These are phyloP conservation scores for Rattus norvegicus DNA, from an alignment of 2,113 vertebrate species.

Conservation along the genomic window DNA sequence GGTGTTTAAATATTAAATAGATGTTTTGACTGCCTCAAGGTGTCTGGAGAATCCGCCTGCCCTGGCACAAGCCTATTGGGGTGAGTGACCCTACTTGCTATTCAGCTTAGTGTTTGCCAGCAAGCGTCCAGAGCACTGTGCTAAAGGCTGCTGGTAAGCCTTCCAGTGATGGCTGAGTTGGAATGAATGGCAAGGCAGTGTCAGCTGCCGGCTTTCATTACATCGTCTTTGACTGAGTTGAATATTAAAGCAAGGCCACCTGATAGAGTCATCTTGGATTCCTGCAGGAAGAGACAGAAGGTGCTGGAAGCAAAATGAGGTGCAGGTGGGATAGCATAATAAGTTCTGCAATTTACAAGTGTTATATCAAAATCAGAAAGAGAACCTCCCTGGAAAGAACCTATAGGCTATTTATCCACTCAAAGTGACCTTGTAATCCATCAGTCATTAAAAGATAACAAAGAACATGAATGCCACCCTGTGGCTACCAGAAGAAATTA, in stretches of 20 bases:
- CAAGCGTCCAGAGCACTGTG: constrained; percentile 57
- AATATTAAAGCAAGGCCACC: constrained; percentile 77
- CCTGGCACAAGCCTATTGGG: constrained; percentile 58
- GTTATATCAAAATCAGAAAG: constrained; percentile 78
- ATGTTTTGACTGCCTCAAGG: constrained; percentile 72
- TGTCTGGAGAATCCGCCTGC: constrained; percentile 33
- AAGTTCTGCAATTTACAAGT: constrained; percentile 79
- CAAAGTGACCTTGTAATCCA: constrained; percentile 87
- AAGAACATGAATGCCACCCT: constrained; percentile 88
- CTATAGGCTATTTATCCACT: constrained; percentile 78
- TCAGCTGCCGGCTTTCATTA: constrained; percentile 73
- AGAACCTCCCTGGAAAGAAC: constrained; percentile 73
- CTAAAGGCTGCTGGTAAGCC: constrained; percentile 74
- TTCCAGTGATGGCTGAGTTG: constrained; percentile 55
- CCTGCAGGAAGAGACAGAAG: constrained; percentile 64
- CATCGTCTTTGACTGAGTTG: constrained; percentile 59
- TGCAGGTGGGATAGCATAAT: constrained; percentile 69
- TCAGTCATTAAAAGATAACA: constrained; percentile 81
- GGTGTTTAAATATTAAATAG: constrained; percentile 81
- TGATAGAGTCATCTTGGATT: constrained; percentile 73
- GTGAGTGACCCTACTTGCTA: constrained; percentile 70
- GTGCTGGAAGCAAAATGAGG: constrained; percentile 74
- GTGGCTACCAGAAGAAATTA: constrained; percentile 84
- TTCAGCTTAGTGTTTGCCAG: constrained; percentile 76
- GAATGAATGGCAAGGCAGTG: constrained; percentile 71